These are phyloP conservation scores for Dinothrombium tinctorium DNA, from an alignment of 1,140 invertebrate genomes.

Conservation along the genomic window DNA sequence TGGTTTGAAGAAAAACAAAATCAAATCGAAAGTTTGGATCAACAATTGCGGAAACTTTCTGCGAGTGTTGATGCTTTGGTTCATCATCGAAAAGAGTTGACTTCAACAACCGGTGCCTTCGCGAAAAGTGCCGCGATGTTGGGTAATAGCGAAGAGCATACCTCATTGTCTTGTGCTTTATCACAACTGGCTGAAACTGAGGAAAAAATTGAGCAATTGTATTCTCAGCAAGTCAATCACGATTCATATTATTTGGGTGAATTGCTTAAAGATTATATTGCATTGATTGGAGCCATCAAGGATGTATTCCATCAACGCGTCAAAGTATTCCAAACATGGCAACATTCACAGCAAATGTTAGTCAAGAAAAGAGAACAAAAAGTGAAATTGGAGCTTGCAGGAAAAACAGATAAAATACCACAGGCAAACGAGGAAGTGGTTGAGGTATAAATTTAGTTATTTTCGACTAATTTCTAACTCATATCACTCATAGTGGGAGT, in stretches of 20 bases:
- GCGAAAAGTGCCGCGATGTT: conserved; percentile 72
- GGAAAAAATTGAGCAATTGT: conserved; percentile 64
- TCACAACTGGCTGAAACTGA: conserved; percentile 80
- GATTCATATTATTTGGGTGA: conserved; percentile 84
- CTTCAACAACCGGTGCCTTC: conserved; percentile 46
- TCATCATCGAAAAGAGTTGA: conserved; percentile 59
- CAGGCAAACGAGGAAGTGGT: conserved; percentile 68
- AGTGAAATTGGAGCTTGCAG: conserved; percentile 64
- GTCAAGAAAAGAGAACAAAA: conserved; percentile 85
- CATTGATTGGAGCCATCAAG: conserved; percentile 74
- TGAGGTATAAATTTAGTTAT: conserved; percentile 35
- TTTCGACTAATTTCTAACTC: conserved; percentile 4
- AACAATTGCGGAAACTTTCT: conserved; percentile 64
- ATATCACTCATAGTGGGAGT: conserved; percentile 45
- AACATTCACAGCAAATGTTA: conserved; percentile 78
- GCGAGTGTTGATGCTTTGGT: conserved; percentile 66
- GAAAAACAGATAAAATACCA: conserved; percentile 64
- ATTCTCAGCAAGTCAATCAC: conserved; percentile 74
- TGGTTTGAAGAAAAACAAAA: conserved; percentile 95
- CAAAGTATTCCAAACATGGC: conserved; percentile 93
- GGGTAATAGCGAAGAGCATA: conserved; percentile 83
- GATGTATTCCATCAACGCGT: conserved; percentile 95
- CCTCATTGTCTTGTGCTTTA: conserved; percentile 64
- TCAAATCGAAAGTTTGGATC: conserved; percentile 75
- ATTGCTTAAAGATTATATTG: conserved; percentile 82